Conservation (phyloP, 2,888 invertebrate genomes). For the Brachypterus glaber region DNA sequence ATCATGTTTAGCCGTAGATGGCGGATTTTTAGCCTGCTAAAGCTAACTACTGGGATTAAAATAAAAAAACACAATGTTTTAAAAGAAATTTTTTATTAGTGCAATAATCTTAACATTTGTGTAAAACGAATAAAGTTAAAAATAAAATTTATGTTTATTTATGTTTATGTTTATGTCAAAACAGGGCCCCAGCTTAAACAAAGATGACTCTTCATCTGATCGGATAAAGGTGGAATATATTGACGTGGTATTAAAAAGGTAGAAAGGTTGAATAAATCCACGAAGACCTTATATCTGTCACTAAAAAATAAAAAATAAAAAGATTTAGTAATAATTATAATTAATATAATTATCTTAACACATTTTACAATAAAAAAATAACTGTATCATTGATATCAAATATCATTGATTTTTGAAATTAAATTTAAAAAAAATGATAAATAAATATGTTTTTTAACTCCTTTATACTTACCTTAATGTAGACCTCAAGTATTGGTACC, state of each 20-base stretch:
- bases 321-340: too few relatives aligned
- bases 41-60: too few relatives aligned
- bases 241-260: constrained; percentile 90
- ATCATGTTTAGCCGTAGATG: neutral
- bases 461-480: constrained; percentile 69
- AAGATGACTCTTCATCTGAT: constrained; percentile 69
- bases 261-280: constrained; percentile 94
- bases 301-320: constrained; percentile 47
- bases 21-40: neutral
- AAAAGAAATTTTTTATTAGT: too few relatives aligned
- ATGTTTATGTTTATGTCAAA: too few relatives aligned
- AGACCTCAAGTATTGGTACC: constrained; percentile 93
- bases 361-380: neutral
- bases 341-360: neutral
- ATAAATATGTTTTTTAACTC: neutral
- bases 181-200: constrained; percentile 47
- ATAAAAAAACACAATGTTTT: too few relatives aligned
- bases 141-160: too few relatives aligned
- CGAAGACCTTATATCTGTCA: constrained; percentile 96
- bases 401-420: too few relatives aligned
- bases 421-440: constrained; percentile 3
- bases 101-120: too few relatives aligned
- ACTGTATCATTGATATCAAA: too few relatives aligned
- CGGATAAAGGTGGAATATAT: constrained; percentile 80
- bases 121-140: too few relatives aligned